Conservation (phyloP, 2,888 invertebrate genomes). For the Syrista parreyssii region DNA sequence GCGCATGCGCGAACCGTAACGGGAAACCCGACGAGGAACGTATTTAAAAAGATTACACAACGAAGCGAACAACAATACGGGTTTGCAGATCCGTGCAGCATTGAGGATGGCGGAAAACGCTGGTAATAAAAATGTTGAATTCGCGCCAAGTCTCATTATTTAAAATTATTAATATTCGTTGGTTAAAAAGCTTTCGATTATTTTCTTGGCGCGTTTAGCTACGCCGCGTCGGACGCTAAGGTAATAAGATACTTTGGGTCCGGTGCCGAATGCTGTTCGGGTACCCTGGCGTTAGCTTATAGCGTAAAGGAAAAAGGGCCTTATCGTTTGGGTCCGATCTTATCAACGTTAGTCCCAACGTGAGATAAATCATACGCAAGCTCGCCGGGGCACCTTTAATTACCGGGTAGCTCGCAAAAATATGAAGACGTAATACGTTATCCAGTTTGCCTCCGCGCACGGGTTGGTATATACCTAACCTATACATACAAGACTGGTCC, state of each 20-base stretch:
- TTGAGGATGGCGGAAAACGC: no score
- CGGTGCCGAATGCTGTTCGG: neutral
- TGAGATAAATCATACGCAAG: constrained; percentile 55
- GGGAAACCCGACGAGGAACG: neutral
- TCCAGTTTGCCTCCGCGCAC: constrained; percentile 46
- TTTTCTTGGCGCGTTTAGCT: neutral
- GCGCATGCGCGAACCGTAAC: neutral
- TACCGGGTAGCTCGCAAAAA: constrained; percentile 53
- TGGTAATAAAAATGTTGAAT: neutral
- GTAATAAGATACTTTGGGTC: neutral
- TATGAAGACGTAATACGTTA: constrained; percentile 60
- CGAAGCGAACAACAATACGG: neutral
- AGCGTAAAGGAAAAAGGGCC: constrained; percentile 34
- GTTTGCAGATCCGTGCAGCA: neutral
- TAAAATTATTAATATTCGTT: neutral
- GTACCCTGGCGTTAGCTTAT: neutral
- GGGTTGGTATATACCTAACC: constrained; percentile 29
- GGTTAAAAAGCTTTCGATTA: neutral
- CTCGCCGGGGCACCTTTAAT: constrained; percentile 57
- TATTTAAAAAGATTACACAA: no score
- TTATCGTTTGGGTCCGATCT: constrained; percentile 51
- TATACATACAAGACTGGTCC: constrained; percentile 43
- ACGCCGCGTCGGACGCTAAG: neutral
- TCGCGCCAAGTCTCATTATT: neutral
- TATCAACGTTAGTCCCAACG: constrained; percentile 45